phyloP scores from a whole-genome alignment of 2,888 invertebrate genomes.

The Caenorhabditis sinica region DNA sequence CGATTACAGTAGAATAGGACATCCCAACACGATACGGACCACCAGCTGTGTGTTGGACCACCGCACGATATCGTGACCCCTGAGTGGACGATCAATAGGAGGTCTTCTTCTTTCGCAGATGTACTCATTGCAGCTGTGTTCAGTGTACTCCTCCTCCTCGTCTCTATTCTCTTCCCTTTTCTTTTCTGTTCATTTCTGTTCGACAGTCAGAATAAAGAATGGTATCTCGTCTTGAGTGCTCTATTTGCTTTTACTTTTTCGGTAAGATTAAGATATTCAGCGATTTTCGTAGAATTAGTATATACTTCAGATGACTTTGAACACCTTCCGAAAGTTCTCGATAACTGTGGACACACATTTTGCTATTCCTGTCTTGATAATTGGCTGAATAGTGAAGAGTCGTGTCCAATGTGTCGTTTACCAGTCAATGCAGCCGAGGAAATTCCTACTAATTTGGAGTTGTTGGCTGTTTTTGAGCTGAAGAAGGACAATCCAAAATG shows the following conservation, averaged over 20 bases:
- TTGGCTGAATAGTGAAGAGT: slow-evolving; percentile 27
- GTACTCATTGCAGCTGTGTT: slow-evolving; percentile 36
- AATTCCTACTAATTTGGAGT: slow-evolving; percentile 29
- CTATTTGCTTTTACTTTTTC: slow-evolving; percentile 33
- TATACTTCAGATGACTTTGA: slow-evolving; percentile 38
- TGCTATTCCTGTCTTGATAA: slow-evolving; percentile 25
- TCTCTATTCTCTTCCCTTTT: not conserved
- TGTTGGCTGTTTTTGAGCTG: slow-evolving; percentile 29
- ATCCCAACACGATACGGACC: not conserved
- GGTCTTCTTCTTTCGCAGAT: slow-evolving; percentile 8
- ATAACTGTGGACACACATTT: slow-evolving; percentile 41
- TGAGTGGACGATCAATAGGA: slow-evolving; percentile 17
- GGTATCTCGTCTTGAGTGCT: slow-evolving; percentile 44
- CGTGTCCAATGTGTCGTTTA: slow-evolving; percentile 43
- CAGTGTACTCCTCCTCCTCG: not conserved
- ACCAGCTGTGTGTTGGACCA: slow-evolving; percentile 27
- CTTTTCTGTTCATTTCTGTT: not conserved
- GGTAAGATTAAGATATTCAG: slow-evolving; percentile 8
- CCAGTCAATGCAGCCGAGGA: slow-evolving; percentile 10
- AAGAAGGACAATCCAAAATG: slow-evolving; percentile 41
- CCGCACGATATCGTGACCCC: slow-evolving; percentile 25
- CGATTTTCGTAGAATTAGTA: not conserved
- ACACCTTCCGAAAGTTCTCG: slow-evolving; percentile 24
- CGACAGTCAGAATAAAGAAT: not conserved
- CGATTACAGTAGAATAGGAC: no score